These are phyloP conservation scores for Pomacea maculata DNA, from an alignment of 1,140 invertebrate genomes.

Conservation along the genomic window DNA sequence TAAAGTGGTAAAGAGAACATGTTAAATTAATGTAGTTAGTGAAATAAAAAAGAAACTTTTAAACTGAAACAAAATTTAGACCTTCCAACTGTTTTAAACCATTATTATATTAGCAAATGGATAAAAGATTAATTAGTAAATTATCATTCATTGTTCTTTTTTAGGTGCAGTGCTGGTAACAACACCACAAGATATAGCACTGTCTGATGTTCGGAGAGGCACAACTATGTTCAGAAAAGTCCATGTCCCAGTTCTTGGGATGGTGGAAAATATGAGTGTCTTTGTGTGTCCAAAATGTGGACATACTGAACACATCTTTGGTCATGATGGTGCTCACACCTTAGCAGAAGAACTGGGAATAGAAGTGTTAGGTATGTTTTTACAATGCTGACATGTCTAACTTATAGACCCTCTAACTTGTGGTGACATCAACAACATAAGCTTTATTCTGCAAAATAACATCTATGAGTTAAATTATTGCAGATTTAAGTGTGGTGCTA, in stretches of 20 bases:
- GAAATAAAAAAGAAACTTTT: no score
- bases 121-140: no score
- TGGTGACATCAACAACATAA: no score
- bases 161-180: slow-evolving; percentile 90
- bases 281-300: slow-evolving; percentile 90
- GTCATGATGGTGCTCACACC: slow-evolving; percentile 81
- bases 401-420: no score
- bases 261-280: slow-evolving; percentile 96
- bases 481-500: no score
- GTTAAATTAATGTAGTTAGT: background rate
- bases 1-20: no score
- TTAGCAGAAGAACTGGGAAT: slow-evolving; percentile 79
- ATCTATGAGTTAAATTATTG: no score
- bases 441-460: no score
- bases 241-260: slow-evolving; percentile 90
- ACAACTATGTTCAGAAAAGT: slow-evolving; percentile 93
- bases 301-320: slow-evolving; percentile 81
- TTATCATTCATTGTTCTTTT: slow-evolving; percentile 44
- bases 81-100: no score
- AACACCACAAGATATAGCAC: slow-evolving; percentile 79
- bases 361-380: slow-evolving; percentile 73
- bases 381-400: no score
- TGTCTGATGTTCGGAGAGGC: slow-evolving; percentile 78
- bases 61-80: no score
- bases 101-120: no score